Conservation (phyloP, 92 coral and sea anemone species). For the Porites lobata region DNA sequence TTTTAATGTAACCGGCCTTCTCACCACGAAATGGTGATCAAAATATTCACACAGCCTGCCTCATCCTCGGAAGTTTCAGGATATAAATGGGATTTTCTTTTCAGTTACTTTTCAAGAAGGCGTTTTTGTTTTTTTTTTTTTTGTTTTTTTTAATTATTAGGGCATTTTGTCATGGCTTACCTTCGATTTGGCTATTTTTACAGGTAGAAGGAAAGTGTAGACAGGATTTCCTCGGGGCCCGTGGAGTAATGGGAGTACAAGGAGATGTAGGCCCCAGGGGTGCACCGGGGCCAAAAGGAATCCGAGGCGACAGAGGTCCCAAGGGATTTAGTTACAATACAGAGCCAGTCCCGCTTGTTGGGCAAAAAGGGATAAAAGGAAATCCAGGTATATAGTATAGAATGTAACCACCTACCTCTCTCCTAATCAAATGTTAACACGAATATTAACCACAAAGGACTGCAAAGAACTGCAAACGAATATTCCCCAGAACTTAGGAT, state of each 20-base stretch:
- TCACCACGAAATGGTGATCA: too few species aligned
- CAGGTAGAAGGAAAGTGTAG: conserved; percentile 66
- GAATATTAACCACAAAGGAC: too few species aligned
- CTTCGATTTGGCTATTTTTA: background rate
- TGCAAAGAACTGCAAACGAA: too few species aligned
- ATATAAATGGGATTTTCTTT: too few species aligned
- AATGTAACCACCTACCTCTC: background rate
- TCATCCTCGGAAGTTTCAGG: too few species aligned
- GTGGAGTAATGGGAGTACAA: conserved; percentile 28
- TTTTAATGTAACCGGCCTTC: too few species aligned
- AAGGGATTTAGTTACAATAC: conserved; percentile 61
- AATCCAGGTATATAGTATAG: conserved; percentile 28
- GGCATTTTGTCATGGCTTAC: background rate
- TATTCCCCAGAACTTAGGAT: too few species aligned
- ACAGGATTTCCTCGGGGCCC: conserved; percentile 44
- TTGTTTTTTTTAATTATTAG: background rate
- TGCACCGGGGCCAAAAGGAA: conserved; percentile 63
- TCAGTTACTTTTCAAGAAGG: too few species aligned
- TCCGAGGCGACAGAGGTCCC: conserved; percentile 55
- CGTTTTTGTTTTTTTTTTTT: too few species aligned
- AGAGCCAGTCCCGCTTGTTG: conserved; percentile 45
- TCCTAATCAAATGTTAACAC: too few species aligned
- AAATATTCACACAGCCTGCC: too few species aligned
- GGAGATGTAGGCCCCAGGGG: conserved; percentile 66
- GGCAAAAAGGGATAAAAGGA: conserved; percentile 71